These are phyloP conservation scores for Ophion ventricosus DNA, from an alignment of 2,888 invertebrate species.

Conservation along the genomic window DNA sequence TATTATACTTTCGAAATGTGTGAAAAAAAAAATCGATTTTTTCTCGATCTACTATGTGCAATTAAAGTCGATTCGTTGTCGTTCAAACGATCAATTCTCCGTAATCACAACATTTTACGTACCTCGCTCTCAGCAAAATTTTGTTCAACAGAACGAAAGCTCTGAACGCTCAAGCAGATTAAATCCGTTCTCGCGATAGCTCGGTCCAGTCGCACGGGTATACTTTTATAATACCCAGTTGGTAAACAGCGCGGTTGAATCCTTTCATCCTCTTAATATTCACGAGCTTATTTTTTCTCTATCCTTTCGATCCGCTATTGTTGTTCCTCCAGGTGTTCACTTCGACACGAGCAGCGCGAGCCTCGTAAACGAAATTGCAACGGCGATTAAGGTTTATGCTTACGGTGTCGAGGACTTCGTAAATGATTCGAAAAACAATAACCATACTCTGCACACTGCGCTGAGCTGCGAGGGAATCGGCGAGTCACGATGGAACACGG, in stretches of 20 bases:
- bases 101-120: too few species aligned
- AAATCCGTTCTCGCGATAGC: constrained; percentile 22
- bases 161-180: constrained; percentile 29
- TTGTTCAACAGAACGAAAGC: constrained; percentile 33
- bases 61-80: too few species aligned
- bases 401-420: constrained; percentile 95
- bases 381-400: constrained; percentile 95
- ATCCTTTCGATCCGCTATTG: neutral
- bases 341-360: constrained; percentile 94
- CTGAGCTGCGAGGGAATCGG: constrained; percentile 92
- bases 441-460: constrained; percentile 89
- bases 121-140: neutral
- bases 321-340: constrained; percentile 89
- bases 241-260: constrained; percentile 24
- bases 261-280: constrained; percentile 34
- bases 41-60: too few species aligned
- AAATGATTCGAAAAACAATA: constrained; percentile 89
- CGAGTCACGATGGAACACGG: constrained; percentile 94
- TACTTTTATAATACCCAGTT: constrained; percentile 25
- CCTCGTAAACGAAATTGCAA: constrained; percentile 93
- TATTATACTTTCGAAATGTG: too few species aligned
- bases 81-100: too few species aligned
- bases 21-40: too few species aligned
- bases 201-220: constrained; percentile 10
- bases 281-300: neutral